These are phyloP conservation scores for Plecturocebus donacophilus DNA, from an alignment of 2,113 vertebrate genomes.

Conservation along the genomic window DNA sequence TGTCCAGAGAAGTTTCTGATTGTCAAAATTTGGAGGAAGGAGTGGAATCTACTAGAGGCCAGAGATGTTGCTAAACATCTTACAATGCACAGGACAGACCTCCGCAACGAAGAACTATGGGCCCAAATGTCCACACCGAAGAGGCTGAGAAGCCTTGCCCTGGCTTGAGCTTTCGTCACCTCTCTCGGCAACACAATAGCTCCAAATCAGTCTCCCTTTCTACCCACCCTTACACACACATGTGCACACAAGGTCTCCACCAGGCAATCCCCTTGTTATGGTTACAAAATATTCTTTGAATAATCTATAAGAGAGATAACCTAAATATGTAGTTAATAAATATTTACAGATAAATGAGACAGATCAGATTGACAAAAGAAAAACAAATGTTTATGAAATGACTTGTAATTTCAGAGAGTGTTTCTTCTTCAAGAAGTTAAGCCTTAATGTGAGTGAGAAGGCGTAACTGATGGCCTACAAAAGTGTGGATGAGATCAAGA, in stretches of 20 bases:
- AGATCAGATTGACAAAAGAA: background rate
- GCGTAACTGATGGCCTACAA: background rate
- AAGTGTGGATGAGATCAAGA: background rate
- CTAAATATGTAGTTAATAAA: background rate
- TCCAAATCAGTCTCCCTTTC: background rate
- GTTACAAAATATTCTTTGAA: background rate
- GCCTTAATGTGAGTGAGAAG: background rate
- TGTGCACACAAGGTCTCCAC: background rate
- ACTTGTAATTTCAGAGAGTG: background rate
- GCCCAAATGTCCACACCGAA: accelerated
- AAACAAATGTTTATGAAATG: background rate
- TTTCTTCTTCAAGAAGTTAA: background rate
- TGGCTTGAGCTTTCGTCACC: accelerated
- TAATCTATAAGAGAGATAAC: background rate
- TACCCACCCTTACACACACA: background rate
- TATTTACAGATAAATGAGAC: background rate
- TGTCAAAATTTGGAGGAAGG: background rate
- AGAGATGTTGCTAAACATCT: background rate
- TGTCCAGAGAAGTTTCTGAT: background rate
- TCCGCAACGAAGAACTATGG: background rate
- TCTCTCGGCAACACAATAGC: background rate
- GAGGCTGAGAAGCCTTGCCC: background rate
- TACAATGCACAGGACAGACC: background rate
- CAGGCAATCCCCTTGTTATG: background rate
- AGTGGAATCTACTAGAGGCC: background rate